Percentiles rank a stretch among this genome's conserved stretches.
phyloP scores from a whole-genome alignment of 2,113 vertebrate species.

The Scomber scombrus region DNA sequence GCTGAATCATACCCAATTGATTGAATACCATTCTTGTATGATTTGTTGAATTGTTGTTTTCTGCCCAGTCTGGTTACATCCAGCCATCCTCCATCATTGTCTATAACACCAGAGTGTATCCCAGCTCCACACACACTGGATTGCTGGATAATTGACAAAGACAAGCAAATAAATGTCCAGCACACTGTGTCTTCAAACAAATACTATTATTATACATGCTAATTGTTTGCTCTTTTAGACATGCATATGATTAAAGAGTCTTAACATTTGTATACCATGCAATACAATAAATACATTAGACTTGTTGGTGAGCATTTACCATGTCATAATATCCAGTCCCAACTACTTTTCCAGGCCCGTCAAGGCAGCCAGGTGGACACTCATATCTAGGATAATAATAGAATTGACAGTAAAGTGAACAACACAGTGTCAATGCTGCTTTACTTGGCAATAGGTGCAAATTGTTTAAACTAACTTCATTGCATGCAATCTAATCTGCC shows the following conservation, averaged over 20 bases:
- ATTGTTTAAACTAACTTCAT: too few relatives aligned
- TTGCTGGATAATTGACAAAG: conserved; percentile 86
- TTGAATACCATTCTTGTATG: conserved; percentile 93
- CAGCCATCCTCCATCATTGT: conserved; percentile 97
- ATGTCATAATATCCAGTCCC: conserved; percentile 96
- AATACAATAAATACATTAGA: neutral
- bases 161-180: neutral
- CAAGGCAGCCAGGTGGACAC: conserved; percentile 94
- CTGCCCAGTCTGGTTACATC: conserved; percentile 95
- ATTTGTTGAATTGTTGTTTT: conserved; percentile 93
- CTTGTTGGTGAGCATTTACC: conserved; percentile 81
- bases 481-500: too few relatives aligned
- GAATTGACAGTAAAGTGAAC: too few relatives aligned
- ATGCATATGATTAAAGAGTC: too few relatives aligned
- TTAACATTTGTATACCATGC: neutral
- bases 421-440: too few relatives aligned
- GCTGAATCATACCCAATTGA: conserved; percentile 87
- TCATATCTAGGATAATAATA: conserved; percentile 88
- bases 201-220: neutral
- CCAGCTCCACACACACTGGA: conserved; percentile 95
- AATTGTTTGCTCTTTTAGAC: too few relatives aligned
- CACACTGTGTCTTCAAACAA: neutral
- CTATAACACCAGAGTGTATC: conserved; percentile 94
- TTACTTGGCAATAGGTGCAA: too few relatives aligned
- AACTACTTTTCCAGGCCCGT: conserved; percentile 92